Percentiles rank a stretch among this genome's conserved stretches.
Evolutionary conservation across 2,797 vertebrate species (phyloP).

Genomic region (Dendrocincla tyrannina): DNA sequence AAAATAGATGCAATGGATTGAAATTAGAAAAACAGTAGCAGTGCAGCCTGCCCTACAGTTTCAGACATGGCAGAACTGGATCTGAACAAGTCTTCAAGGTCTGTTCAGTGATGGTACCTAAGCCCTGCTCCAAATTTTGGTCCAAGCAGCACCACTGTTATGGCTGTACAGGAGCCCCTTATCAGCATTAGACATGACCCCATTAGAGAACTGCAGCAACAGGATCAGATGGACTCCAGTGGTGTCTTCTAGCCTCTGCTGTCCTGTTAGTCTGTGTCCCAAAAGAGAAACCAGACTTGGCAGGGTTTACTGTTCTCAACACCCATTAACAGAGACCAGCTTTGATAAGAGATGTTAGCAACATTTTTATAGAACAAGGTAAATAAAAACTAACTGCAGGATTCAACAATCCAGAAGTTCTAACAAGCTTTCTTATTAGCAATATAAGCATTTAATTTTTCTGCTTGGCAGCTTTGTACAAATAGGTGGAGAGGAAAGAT

Average conservation of each 20-base stretch:
- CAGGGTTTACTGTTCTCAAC: background rate
- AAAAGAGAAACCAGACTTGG: background rate
- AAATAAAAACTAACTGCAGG: background rate
- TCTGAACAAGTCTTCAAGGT: background rate
- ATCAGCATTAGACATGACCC: background rate
- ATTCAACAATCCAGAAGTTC: background rate
- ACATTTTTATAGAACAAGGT: background rate
- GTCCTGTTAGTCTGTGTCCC: background rate
- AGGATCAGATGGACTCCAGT: background rate
- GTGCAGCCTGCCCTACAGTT: background rate
- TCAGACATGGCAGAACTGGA: background rate
- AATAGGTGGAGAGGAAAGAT: conserved; percentile 55
- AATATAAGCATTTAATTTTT: conserved; percentile 21
- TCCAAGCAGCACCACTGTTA: background rate
- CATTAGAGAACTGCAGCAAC: background rate
- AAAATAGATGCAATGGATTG: background rate
- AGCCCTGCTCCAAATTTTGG: accelerated
- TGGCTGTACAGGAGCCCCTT: background rate
- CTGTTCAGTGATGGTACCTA: background rate
- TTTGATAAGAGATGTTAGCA: background rate
- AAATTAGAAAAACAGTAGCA: background rate
- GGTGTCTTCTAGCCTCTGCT: background rate
- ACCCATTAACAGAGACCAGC: background rate
- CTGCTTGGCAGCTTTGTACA: conserved; percentile 16
- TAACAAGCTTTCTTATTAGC: background rate